Evolutionary conservation across 2,113 vertebrate species (phyloP), one percentile per base, ranked within the genome.

Genomic region (Chaetura pelagica): DNA sequence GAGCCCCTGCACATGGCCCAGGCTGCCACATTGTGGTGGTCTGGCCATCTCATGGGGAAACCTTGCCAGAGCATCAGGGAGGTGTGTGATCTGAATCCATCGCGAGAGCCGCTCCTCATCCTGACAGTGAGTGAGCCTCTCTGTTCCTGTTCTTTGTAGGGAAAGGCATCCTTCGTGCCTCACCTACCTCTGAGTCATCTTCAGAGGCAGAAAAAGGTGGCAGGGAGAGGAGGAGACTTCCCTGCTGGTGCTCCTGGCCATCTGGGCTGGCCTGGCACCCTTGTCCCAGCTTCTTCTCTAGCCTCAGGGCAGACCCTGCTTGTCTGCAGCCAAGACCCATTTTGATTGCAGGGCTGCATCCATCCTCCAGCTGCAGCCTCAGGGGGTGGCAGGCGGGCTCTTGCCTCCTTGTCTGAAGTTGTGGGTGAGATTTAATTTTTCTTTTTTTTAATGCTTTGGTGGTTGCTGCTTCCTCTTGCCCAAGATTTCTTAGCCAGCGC

Each of bases 401-500:
- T n/a, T 75, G 48, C 40, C 73, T 90, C 35, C 35, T 26, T 58
- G 68, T 75, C 66, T 68, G 44, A 84, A 93, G 15, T 21, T 52
- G 40, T 67, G 73, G 27, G 54, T 66, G 69, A 82, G 68, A n/a
- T n/a, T 11, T 30, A 5, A 67, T 40, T 26, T 11, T 17, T 20
- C 10, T 19, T 22, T 8, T 12, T 67, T 38, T 19, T 26, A 52
- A 40, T 92, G 84, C 23, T 91, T 72, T 64, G 22, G 94, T 95
- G 77, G 89, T 96, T 96, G 81, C 87, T 89, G 22, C 87, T 96
- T 96, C 95, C 96, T 96, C 91, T 97, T 97, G 95, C 96, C 96
- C 66, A 96, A 96, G 93, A 93, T 78, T 95, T 96, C 58, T 69
- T 93, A 95, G 85, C 90, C 88, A 63, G 92, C 1, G 0, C 55